These are phyloP conservation scores for Seriola aureovittata DNA, from an alignment of 2,113 vertebrate genomes.

Conservation along the genomic window DNA sequence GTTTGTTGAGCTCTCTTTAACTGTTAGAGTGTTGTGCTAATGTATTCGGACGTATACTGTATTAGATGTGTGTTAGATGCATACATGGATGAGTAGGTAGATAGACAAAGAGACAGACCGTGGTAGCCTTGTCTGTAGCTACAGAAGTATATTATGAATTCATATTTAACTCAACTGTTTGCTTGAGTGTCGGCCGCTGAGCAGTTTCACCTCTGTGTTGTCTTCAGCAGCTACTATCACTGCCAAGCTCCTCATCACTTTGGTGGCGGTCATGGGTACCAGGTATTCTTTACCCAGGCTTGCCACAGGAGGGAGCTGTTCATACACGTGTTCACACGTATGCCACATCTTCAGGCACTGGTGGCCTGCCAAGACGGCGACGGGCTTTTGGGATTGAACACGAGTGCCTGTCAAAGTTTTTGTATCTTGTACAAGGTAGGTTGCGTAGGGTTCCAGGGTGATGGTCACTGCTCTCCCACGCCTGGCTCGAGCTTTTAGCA, in stretches of 20 bases:
- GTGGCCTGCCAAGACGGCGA: constrained; percentile 45
- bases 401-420: not conserved
- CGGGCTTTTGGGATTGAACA: constrained; percentile 14
- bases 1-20: too few relatives aligned
- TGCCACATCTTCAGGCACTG: constrained; percentile 7
- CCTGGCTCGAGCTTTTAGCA: rapidly evolving
- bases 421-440: constrained; percentile 10
- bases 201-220: constrained; percentile 28
- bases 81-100: too few relatives aligned
- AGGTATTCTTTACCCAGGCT: constrained; percentile 40
- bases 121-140: not conserved
- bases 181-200: rapidly evolving
- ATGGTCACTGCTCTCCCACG: not conserved
- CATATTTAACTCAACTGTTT: constrained; percentile 40
- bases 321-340: constrained; percentile 42
- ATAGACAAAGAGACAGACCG: not conserved
- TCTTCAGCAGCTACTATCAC: constrained; percentile 32
- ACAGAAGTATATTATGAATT: not conserved
- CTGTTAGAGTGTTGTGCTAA: too few relatives aligned
- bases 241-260: not conserved
- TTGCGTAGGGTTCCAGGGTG: constrained; percentile 16
- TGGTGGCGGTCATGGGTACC: not conserved
- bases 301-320: constrained; percentile 42
- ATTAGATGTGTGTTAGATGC: too few relatives aligned
- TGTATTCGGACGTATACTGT: too few relatives aligned